phyloP scores from a whole-genome alignment of 2,888 invertebrate species.

The Aphodius granarius region DNA sequence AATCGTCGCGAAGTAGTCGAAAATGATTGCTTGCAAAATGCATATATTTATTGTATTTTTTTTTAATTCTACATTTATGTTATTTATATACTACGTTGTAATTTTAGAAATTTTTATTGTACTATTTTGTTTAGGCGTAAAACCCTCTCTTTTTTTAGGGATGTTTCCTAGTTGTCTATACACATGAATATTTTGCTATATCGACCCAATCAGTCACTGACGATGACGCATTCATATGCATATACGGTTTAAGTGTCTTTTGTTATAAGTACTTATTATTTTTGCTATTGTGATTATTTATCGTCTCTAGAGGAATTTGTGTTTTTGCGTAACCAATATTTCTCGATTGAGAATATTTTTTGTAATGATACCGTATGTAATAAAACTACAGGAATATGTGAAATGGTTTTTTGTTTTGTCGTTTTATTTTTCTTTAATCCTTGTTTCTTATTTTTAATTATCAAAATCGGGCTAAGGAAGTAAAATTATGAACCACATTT shows the following conservation, averaged over 20 bases:
- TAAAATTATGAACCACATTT: no score
- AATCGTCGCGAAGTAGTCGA: neutral
- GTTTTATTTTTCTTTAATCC: neutral
- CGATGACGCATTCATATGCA: neutral
- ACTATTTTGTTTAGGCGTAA: neutral
- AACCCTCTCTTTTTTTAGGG: neutral
- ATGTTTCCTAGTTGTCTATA: neutral
- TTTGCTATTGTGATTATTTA: neutral
- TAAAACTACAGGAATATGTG: neutral
- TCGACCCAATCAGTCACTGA: no score
- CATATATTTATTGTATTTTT: conserved; percentile 7
- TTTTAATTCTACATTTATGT: neutral
- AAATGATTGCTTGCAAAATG: neutral
- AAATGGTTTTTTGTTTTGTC: neutral
- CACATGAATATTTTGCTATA: neutral
- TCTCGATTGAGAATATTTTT: neutral
- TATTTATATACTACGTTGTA: neutral
- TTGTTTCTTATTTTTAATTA: neutral
- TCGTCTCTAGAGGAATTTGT: neutral
- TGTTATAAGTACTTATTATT: neutral
- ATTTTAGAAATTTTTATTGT: neutral
- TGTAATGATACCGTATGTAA: neutral
- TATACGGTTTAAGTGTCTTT: neutral
- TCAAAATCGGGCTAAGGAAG: no score
- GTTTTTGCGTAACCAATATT: neutral